These are phyloP conservation scores for Agrochola lychnidis DNA, from an alignment of 2,888 invertebrate species.

Conservation along the genomic window DNA sequence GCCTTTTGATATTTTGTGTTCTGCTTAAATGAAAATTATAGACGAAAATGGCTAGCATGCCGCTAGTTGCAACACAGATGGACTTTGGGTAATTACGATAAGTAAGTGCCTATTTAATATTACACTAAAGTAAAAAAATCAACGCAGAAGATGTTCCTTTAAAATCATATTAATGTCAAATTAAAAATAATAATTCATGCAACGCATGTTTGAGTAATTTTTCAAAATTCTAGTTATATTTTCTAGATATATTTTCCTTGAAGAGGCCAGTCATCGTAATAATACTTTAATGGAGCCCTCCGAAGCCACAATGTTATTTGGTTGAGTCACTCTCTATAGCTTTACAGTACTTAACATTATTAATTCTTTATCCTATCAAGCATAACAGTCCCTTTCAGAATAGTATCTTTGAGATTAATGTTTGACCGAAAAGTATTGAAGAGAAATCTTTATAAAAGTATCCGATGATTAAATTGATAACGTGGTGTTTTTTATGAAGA, in stretches of 20 bases:
- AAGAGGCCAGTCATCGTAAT: slow-evolving; percentile 60
- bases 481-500: slow-evolving; percentile 78
- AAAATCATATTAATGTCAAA: slow-evolving; percentile 2
- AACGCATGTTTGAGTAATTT: neutral
- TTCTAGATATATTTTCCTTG: slow-evolving; percentile 57
- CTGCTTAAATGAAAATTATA: neutral
- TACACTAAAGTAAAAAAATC: no score
- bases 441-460: slow-evolving; percentile 66
- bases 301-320: slow-evolving; percentile 65
- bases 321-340: slow-evolving; percentile 63
- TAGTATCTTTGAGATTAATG: slow-evolving; percentile 72
- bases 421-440: slow-evolving; percentile 63
- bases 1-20: slow-evolving; percentile 11
- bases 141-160: neutral
- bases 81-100: neutral
- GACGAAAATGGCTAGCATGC: neutral
- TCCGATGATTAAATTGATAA: slow-evolving; percentile 86
- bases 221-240: slow-evolving; percentile 41
- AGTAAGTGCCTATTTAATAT: neutral
- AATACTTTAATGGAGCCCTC: slow-evolving; percentile 68
- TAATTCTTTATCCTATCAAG: slow-evolving; percentile 75
- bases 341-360: slow-evolving; percentile 76
- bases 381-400: slow-evolving; percentile 69
- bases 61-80: neutral
- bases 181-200: slow-evolving; percentile 1